A percentile compares a stretch with the other conserved stretches of the same genome.
phyloP scores from a whole-genome alignment of 2,797 vertebrate genomes.

The Dermochelys coriacea region DNA sequence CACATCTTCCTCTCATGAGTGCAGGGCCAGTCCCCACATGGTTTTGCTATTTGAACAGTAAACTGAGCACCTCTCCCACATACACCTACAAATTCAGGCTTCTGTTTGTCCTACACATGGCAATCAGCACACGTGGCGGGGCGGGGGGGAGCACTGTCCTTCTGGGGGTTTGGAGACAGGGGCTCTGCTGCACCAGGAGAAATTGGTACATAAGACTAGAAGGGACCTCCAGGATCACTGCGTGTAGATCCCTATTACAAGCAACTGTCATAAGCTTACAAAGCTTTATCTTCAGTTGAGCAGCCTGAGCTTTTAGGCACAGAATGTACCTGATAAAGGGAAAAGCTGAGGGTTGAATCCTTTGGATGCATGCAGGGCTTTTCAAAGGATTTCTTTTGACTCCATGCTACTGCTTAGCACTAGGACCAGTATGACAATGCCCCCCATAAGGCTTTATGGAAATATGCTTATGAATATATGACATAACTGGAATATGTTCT shows the following conservation, averaged over 20 bases:
- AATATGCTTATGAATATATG: too few relatives aligned
- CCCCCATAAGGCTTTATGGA: too few relatives aligned
- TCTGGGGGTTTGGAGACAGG: background rate
- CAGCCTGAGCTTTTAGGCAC: background rate
- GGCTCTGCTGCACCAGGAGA: background rate
- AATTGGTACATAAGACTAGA: background rate
- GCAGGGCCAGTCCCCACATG: background rate
- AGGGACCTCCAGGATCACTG: too few relatives aligned
- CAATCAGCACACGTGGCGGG: too few relatives aligned
- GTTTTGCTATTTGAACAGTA: background rate
- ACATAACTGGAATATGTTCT: too few relatives aligned
- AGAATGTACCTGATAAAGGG: too few relatives aligned
- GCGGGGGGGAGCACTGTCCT: background rate
- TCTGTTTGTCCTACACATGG: background rate
- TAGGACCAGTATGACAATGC: too few relatives aligned
- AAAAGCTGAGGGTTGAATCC: background rate
- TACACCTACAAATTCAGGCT: too few relatives aligned
- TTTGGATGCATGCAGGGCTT: background rate
- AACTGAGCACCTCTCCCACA: background rate
- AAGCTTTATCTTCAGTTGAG: background rate
- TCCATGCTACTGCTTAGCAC: too few relatives aligned
- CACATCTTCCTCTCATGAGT: too few relatives aligned
- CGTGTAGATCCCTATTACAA: background rate
- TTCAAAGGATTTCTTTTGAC: background rate
- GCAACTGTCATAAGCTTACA: background rate